Base-by-base conservation (phyloP, 2,888 invertebrate species). In the Cistogaster globosa region DNA sequence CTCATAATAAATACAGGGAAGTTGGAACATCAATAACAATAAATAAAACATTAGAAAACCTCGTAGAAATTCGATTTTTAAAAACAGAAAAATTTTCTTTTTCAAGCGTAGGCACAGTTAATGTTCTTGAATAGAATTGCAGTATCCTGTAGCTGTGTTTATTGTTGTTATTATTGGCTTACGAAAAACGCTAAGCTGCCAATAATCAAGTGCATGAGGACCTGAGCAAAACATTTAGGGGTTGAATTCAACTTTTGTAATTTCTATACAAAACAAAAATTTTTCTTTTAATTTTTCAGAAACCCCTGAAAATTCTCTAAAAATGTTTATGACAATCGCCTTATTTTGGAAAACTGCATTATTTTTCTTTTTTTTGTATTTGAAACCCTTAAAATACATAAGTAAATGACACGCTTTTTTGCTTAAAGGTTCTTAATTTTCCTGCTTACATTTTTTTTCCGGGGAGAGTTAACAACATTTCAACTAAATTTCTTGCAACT, bases 141-240 rank as follows among this genome's bases (percentile, higher is more conserved):
- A 32, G 71, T 60, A 67, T 60, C 38, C 55, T 74, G 48, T 32
- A 20, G 20, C 20, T 20, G 32, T 12, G 4, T n/a, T n/a, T 16
- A 16, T 22, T 65, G 42, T 20, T 63, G 26, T 36, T 60, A n/a
- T 32, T 26, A 36, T 36, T 65, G 55, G 22, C n/a, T 18, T 42
- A 48, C 53, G 32, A 55, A 69, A 88, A 88, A 89, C 90, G 89
- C 88, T 90, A 89, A 89, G 90, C 90, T 89, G 89, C 89, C 90
- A 89, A 88, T 89, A 89, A 89, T 89, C 89, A 82, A 85, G 82
- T 82, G 81, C 81, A 78, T 87, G 84, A 86, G 85, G 63, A 53
- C 20, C 16, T 36, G 26, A 76, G 58, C 55, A 18, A n/a, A 2
- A 62, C 0, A 5, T 26, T 51, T 14, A 22, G 65, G 72, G 79